Base-by-base conservation (phyloP, 2,888 invertebrate species). In the Acronicta aceris region DNA sequence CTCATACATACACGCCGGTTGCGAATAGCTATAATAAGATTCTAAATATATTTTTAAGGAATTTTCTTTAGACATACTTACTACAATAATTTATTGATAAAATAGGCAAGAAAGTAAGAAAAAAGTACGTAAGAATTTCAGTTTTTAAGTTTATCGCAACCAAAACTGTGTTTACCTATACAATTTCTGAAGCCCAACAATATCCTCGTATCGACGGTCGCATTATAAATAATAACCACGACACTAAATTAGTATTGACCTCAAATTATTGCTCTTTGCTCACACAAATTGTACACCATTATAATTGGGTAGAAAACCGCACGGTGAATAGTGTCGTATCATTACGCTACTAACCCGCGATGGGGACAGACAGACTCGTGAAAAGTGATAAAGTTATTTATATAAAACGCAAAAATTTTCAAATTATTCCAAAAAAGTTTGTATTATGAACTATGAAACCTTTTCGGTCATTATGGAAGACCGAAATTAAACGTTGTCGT, bases 271-370 rank as follows among this genome's bases (percentile, higher is more conserved):
- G 83, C 83, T 80, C 78, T 78, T 77, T 81, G 80, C 81, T 80
- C 79, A 81, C 74, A 78, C 81, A 86, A 86, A 85, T 86, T 86
- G 84, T 79, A 72, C 68, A 78, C 67, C 60, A 67, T 66, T 81
- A 75, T 85, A 86, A 86, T 88, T 86, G 84, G 77, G 71, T 79
- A 79, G 71, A 69, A 77, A 84, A 83, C 85, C 83, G 79, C 83
- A 82, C 67, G 63, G 65, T 65, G 71, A 75, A 78, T 75, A 77
- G 74, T 76, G 78, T 74, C 62, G 69, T 83, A 82, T 78, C 87
- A 89, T 87, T 86, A 85, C 82, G 65, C 70, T 71, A 69, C 73
- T 66, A 81, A 74, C 79, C 40, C 49, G 65, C 75, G 75, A 77
- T 61, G 67, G 74, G 70, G 81, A 70, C 78, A 78, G 82, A 82